These are phyloP conservation scores for Gortyna flavago DNA, from an alignment of 2,888 invertebrate genomes.

Conservation along the genomic window DNA sequence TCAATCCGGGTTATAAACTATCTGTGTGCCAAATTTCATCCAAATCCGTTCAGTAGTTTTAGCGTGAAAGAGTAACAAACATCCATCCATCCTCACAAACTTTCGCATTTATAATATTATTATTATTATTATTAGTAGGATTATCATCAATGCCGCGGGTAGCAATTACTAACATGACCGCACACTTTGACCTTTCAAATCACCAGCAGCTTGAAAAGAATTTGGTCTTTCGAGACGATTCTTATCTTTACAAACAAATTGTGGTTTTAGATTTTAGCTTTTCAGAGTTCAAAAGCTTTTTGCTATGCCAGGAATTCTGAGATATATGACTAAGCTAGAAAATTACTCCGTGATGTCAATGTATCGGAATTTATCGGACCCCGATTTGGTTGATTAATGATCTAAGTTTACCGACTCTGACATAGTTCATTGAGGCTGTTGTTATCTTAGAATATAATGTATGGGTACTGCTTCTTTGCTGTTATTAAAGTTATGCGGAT, in stretches of 20 bases:
- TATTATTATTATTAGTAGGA: no score
- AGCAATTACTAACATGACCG: slow-evolving; percentile 29
- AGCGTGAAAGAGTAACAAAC: no score
- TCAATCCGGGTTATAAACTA: no score
- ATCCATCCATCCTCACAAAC: no score
- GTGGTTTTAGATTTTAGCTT: slow-evolving; percentile 7
- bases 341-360: slow-evolving; percentile 66
- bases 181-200: slow-evolving; percentile 20
- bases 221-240: slow-evolving; percentile 5
- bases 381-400: slow-evolving; percentile 63
- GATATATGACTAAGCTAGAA: slow-evolving; percentile 53
- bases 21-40: no score
- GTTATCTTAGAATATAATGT: slow-evolving; percentile 53
- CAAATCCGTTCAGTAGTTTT: no score
- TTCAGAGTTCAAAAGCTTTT: slow-evolving; percentile 12
- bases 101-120: no score
- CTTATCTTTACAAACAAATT: slow-evolving; percentile 17
- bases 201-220: not conserved
- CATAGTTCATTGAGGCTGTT: slow-evolving; percentile 41
- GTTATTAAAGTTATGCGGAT: slow-evolving; percentile 27
- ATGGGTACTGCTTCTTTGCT: slow-evolving; percentile 8
- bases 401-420: slow-evolving; percentile 41
- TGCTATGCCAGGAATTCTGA: slow-evolving; percentile 21
- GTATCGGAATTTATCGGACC: slow-evolving; percentile 62
- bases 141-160: not conserved